phyloP scores from a whole-genome alignment of 2,888 invertebrate genomes.

The Tachina grossa region DNA sequence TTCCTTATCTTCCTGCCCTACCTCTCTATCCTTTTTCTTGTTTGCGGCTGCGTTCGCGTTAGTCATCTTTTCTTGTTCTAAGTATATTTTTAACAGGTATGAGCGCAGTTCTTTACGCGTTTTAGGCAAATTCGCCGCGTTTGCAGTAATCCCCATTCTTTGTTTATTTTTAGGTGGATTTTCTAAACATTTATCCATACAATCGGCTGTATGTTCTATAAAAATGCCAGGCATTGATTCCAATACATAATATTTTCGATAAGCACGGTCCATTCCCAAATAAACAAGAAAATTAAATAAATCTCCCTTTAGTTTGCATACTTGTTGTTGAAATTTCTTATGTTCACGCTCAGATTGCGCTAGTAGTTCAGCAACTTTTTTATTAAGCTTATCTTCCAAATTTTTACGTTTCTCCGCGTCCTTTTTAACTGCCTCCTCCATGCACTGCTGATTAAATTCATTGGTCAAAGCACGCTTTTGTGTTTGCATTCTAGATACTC shows the following conservation, averaged over 20 bases:
- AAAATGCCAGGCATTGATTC: constrained; percentile 92
- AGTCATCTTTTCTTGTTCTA: constrained; percentile 84
- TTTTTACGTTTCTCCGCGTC: constrained; percentile 85
- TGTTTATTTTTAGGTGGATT: constrained; percentile 82
- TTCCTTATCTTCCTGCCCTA: constrained; percentile 77
- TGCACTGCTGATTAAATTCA: constrained; percentile 80
- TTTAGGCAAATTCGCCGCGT: constrained; percentile 76
- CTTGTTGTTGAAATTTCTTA: constrained; percentile 77
- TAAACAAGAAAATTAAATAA: constrained; percentile 80
- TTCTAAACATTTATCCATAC: constrained; percentile 87
- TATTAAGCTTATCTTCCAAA: constrained; percentile 82
- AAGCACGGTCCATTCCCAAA: constrained; percentile 89
- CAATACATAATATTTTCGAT: constrained; percentile 92
- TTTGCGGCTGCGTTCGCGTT: constrained; percentile 43
- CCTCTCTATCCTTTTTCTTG: constrained; percentile 48
- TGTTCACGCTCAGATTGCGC: constrained; percentile 77
- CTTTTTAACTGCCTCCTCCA: constrained; percentile 83
- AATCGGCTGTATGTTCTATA: constrained; percentile 88
- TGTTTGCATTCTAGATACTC: constrained; percentile 84
- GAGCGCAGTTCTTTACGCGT: constrained; percentile 77
- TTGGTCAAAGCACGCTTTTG: constrained; percentile 84
- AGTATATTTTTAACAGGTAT: constrained; percentile 76
- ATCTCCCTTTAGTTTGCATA: constrained; percentile 75
- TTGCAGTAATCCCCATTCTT: constrained; percentile 61
- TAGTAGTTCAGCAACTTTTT: constrained; percentile 78